These are phyloP conservation scores for Magallana nippona DNA, from an alignment of 2,888 invertebrate genomes.

Conservation along the genomic window DNA sequence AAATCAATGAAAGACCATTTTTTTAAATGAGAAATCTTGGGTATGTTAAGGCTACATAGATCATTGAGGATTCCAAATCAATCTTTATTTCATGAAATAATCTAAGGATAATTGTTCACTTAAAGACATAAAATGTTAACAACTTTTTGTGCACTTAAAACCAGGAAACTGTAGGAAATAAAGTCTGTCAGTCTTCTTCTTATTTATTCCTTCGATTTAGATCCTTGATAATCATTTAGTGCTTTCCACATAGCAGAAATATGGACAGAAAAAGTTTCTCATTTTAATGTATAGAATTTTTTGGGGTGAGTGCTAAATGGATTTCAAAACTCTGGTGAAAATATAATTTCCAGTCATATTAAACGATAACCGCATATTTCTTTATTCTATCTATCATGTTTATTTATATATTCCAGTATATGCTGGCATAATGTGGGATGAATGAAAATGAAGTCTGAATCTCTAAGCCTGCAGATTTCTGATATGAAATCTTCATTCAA, in stretches of 20 bases:
- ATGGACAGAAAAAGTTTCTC: neutral
- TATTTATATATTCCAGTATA: neutral
- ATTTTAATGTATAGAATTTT: neutral
- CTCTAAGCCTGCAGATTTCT: neutral
- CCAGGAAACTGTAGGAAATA: no score
- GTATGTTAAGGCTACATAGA: no score
- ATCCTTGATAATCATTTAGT: neutral
- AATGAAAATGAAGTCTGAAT: neutral
- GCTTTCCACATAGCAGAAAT: neutral
- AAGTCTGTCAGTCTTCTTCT: neutral
- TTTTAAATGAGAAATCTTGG: no score
- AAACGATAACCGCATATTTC: constrained; percentile 17
- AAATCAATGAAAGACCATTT: no score
- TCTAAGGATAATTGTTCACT: no score
- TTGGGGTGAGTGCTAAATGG: constrained; percentile 4
- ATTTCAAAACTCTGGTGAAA: constrained; percentile 16
- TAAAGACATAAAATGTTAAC: no score
- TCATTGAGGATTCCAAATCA: no score
- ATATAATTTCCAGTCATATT: neutral
- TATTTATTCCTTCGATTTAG: neutral
- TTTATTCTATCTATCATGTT: no score
- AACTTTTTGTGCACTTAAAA: no score
- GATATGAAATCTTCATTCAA: constrained; percentile 1
- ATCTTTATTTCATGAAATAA: no score
- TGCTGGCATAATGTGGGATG: neutral